These are phyloP conservation scores for Acanthaster planci DNA, from an alignment of 35 echinoderm and acorn worm genomes.

Conservation along the genomic window DNA sequence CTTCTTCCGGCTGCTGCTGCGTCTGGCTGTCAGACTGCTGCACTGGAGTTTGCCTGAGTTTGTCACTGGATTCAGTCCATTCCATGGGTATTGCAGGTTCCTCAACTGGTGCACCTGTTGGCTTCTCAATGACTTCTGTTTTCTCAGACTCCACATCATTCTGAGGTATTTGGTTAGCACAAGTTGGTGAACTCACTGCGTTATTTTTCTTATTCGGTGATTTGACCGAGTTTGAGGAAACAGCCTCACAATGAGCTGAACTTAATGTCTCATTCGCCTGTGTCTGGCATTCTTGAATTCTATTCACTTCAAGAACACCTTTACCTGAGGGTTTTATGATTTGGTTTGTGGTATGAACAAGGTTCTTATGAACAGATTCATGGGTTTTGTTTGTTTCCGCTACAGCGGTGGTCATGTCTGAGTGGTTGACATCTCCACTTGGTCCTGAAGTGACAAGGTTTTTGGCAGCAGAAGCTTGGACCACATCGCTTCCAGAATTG, in stretches of 20 bases:
- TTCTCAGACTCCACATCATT: neutral
- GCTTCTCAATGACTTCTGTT: neutral
- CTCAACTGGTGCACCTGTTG: neutral
- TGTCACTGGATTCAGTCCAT: neutral
- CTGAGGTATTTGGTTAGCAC: neutral
- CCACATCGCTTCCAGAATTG: neutral
- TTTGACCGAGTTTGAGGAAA: too few species aligned
- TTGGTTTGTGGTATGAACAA: neutral
- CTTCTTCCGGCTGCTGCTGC: neutral
- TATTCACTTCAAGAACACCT: neutral
- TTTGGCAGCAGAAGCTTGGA: neutral
- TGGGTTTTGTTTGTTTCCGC: too few species aligned
- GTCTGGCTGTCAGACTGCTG: neutral
- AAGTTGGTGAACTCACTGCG: too few species aligned
- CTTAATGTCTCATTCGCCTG: too few species aligned
- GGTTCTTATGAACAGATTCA: neutral
- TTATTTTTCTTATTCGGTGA: too few species aligned
- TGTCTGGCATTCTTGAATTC: too few species aligned
- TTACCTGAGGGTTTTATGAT: neutral
- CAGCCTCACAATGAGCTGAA: too few species aligned
- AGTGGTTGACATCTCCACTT: neutral
- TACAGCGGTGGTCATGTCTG: neutral
- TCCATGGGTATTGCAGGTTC: constrained; percentile 1
- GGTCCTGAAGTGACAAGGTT: neutral
- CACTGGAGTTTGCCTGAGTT: neutral